Conservation (phyloP, 35 echinoderm and acorn worm species). For the Heliocidaris erythrogramma region DNA sequence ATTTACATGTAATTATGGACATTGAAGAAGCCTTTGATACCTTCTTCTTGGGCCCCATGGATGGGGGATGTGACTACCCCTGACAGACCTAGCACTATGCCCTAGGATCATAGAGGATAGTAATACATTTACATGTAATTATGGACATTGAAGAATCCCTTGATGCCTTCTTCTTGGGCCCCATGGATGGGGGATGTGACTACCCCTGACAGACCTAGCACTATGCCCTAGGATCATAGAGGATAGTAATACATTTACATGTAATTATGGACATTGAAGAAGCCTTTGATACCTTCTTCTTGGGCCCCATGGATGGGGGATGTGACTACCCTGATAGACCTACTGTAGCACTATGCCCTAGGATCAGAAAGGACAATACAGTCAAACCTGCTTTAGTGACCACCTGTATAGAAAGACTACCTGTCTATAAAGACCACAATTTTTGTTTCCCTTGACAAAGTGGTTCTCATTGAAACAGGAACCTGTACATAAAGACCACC, state of each 20-base stretch:
- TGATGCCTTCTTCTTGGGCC: slow-evolving; percentile 83
- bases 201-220: slow-evolving; percentile 80
- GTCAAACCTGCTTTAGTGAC: too few relatives aligned
- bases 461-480: too few relatives aligned
- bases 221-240: slow-evolving; percentile 65
- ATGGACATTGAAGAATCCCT: slow-evolving; percentile 50
- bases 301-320: slow-evolving; percentile 84
- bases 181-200: slow-evolving; percentile 77
- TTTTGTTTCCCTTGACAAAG: too few relatives aligned
- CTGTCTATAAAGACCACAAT: too few relatives aligned
- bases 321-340: slow-evolving; percentile 77
- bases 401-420: too few relatives aligned
- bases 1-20: not conserved
- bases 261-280: not conserved
- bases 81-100: slow-evolving; percentile 81
- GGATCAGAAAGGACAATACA: not conserved
- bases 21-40: slow-evolving; percentile 70
- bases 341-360: slow-evolving; percentile 88
- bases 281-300: slow-evolving; percentile 84
- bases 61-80: slow-evolving; percentile 78
- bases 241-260: not conserved
- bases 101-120: slow-evolving; percentile 38
- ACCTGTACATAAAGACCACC: too few relatives aligned
- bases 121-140: not conserved
- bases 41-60: slow-evolving; percentile 84